Percentiles rank a stretch among this genome's conserved stretches.
These are phyloP conservation scores for Paraplagusia blochii DNA, from an alignment of 2,113 vertebrate species.

Conservation along the genomic window DNA sequence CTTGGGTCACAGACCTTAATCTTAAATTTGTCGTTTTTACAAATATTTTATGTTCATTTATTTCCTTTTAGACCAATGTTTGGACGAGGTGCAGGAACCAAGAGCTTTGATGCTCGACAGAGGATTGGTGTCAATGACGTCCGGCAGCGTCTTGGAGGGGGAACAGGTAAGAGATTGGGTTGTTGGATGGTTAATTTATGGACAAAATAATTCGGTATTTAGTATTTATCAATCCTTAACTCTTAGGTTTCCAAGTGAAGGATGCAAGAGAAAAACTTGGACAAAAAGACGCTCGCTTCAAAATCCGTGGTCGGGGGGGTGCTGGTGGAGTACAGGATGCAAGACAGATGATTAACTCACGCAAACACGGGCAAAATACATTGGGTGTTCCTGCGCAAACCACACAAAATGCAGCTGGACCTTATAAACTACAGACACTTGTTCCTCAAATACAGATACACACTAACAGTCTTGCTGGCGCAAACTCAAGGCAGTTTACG, in stretches of 20 bases:
- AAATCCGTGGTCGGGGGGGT: constrained; percentile 83
- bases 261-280: constrained; percentile 91
- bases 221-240: neutral
- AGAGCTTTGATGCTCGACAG: constrained; percentile 89
- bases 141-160: constrained; percentile 81
- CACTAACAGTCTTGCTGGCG: constrained; percentile 32
- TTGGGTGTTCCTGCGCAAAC: constrained; percentile 32
- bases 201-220: neutral
- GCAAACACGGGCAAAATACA: constrained; percentile 77
- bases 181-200: no score
- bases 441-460: constrained; percentile 72
- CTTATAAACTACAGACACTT: constrained; percentile 47
- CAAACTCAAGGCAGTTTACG: constrained; percentile 53
- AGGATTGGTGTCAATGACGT: constrained; percentile 89
- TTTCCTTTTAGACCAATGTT: constrained; percentile 53
- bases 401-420: constrained; percentile 24
- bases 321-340: constrained; percentile 81
- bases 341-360: constrained; percentile 92
- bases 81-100: constrained; percentile 45
- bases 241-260: constrained; percentile 76
- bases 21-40: neutral
- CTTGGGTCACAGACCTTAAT: no score
- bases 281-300: constrained; percentile 92
- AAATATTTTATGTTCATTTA: neutral
- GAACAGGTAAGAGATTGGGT: constrained; percentile 41